Conservation (phyloP, 2,888 invertebrate genomes). For the Rotaria magnacalcarata region DNA sequence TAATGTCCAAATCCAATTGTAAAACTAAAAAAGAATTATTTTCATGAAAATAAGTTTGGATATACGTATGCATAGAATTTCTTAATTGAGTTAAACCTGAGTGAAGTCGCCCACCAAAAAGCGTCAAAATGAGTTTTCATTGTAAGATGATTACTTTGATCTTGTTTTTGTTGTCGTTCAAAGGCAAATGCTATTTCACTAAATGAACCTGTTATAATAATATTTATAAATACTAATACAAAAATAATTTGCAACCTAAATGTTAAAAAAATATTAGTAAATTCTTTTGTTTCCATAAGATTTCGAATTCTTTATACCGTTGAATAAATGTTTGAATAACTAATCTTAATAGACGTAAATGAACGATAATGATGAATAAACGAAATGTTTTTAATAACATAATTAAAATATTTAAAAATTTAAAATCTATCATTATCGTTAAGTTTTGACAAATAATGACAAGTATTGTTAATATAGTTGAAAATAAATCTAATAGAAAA, state of each 20-base stretch:
- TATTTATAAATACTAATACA: background rate
- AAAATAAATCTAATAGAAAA: constrained; percentile 9
- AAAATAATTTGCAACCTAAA: background rate
- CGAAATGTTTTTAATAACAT: background rate
- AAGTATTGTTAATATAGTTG: background rate
- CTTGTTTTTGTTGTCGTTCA: background rate
- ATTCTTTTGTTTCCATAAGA: background rate
- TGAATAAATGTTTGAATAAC: background rate
- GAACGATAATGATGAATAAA: background rate
- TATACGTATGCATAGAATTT: background rate
- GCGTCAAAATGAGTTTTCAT: constrained; percentile 32
- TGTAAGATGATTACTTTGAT: background rate
- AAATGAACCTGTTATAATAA: background rate
- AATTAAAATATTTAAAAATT: background rate
- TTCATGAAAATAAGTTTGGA: background rate
- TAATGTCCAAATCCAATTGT: background rate
- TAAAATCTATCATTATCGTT: background rate
- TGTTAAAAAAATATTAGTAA: background rate
- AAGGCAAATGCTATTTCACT: constrained; percentile 23
- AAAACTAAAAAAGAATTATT: background rate
- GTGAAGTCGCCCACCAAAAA: constrained; percentile 19
- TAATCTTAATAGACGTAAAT: constrained; percentile 28
- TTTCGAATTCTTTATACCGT: background rate
- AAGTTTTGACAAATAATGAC: background rate
- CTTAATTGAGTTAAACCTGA: background rate